Conservation (phyloP, 2,113 vertebrate genomes). For the Cercocebus atys region DNA sequence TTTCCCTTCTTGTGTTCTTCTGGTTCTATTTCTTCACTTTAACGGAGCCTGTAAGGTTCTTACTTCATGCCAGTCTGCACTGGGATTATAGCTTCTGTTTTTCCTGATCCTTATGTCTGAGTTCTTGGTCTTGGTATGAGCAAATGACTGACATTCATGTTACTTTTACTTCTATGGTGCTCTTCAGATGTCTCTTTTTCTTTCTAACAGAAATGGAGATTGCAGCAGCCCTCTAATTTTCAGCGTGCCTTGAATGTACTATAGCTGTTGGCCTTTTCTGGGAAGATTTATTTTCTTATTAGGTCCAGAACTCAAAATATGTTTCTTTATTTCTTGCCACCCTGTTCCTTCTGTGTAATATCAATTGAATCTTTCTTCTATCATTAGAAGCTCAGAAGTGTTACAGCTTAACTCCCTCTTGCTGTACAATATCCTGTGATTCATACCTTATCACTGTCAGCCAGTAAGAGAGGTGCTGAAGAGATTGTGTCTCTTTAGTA, state of each 20-base stretch:
- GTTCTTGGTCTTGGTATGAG: neutral
- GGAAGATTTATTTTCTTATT: constrained; percentile 50
- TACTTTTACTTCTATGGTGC: neutral
- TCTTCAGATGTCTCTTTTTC: neutral
- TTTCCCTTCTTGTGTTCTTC: neutral
- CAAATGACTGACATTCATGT: neutral
- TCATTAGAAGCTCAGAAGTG: neutral
- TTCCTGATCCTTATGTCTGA: neutral
- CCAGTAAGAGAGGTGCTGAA: neutral
- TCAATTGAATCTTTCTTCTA: neutral
- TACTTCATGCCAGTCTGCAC: neutral
- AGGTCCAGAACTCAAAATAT: neutral
- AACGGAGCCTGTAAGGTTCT: fast-evolving
- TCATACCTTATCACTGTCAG: neutral
- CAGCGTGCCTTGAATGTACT: neutral
- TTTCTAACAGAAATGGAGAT: neutral
- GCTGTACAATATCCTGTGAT: neutral
- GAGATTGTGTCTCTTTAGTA: neutral
- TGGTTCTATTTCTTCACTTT: neutral
- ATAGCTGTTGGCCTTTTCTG: neutral
- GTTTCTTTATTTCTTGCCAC: neutral
- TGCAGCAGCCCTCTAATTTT: neutral
- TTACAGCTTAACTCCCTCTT: neutral
- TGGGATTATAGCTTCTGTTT: neutral
- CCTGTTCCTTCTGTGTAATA: neutral